Percentiles rank a stretch among this genome's conserved stretches.
These are phyloP conservation scores for Potorous gilbertii DNA, from an alignment of 2,797 vertebrate species.

Conservation along the genomic window DNA sequence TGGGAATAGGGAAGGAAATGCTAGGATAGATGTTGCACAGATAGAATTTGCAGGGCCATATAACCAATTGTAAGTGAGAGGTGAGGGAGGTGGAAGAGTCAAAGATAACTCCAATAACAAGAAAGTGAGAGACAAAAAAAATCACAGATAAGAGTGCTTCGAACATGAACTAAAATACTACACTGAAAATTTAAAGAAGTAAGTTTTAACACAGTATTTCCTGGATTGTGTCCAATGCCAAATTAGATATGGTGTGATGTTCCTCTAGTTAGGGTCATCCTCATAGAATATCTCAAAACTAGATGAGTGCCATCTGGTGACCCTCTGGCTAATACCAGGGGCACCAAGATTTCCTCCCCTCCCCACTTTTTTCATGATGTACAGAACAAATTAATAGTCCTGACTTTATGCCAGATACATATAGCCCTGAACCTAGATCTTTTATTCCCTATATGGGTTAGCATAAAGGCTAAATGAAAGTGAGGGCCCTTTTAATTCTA, in stretches of 20 bases:
- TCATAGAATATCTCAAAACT: not conserved
- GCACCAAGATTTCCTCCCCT: not conserved
- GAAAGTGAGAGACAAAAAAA: not conserved
- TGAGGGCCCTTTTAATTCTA: rapidly evolving
- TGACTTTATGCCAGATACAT: not conserved
- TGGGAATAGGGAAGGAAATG: not conserved
- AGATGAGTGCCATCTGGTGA: constrained; percentile 42
- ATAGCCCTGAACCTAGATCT: not conserved
- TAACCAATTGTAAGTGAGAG: not conserved
- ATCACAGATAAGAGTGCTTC: not conserved
- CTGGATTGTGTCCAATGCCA: not conserved
- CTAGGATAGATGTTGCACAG: not conserved
- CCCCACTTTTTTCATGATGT: not conserved
- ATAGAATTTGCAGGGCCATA: not conserved
- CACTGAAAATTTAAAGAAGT: not conserved
- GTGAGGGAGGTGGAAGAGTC: not conserved
- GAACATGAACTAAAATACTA: not conserved
- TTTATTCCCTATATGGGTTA: not conserved
- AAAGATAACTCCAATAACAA: not conserved
- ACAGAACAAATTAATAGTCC: not conserved
- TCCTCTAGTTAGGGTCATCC: not conserved
- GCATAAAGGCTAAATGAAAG: not conserved
- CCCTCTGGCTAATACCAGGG: not conserved
- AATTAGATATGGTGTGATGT: not conserved
- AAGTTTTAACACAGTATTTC: not conserved